Evolutionary conservation across 2,113 vertebrate genomes (phyloP).

Genomic region (Gracilinanus agilis): DNA sequence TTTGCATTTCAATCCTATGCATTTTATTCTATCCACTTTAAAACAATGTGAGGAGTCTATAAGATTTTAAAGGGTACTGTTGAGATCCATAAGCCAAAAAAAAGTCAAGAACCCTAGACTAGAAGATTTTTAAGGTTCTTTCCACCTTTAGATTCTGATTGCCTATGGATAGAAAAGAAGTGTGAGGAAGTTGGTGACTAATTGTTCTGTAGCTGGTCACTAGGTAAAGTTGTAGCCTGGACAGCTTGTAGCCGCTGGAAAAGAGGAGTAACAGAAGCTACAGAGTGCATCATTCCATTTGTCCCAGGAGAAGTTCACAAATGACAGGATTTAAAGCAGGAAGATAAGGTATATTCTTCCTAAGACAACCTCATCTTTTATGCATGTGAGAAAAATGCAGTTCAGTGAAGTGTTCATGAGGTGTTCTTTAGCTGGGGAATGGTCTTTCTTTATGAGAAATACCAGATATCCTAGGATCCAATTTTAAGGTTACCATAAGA

Average conservation of each 20-base stretch:
- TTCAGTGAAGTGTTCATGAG: neutral
- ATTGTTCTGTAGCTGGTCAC: neutral
- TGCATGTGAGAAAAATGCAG: neutral
- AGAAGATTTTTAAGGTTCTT: neutral
- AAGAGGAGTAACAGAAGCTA: no score
- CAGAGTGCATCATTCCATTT: no score
- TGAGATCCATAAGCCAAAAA: neutral
- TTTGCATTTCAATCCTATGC: neutral
- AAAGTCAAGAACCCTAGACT: no score
- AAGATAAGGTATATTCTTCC: neutral
- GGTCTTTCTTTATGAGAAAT: no score
- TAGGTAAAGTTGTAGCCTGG: neutral
- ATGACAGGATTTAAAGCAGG: neutral
- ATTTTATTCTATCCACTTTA: neutral
- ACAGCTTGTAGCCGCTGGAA: neutral
- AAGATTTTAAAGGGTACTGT: neutral
- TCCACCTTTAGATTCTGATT: neutral
- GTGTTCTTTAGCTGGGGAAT: no score
- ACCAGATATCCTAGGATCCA: no score
- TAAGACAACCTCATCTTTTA: neutral
- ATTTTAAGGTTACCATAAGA: no score
- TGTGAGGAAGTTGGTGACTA: neutral
- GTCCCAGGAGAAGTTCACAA: no score
- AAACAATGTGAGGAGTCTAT: neutral
- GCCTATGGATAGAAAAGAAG: neutral